Base-by-base conservation (phyloP, 2,797 vertebrate species). In the Pseudopleuronectes americanus region DNA sequence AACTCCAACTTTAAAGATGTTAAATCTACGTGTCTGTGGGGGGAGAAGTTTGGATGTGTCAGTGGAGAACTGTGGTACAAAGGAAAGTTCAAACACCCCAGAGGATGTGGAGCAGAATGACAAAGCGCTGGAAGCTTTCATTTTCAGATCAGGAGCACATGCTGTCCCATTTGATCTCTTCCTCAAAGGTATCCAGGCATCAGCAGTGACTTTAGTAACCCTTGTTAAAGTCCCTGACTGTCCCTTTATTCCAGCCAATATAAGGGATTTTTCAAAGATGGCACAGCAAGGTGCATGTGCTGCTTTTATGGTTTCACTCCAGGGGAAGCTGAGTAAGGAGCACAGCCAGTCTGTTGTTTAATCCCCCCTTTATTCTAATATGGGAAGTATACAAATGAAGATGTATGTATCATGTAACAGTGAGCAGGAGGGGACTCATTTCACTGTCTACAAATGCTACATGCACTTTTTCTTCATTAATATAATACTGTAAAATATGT, bases 181-280 rank as follows among this genome's bases (percentile, higher is more conserved):
- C 52, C 43, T 71, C 63, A 64, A 57, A 79, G 59, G 24, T 76
- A 56, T 70, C 74, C 60, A 68, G 53, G 65, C 73, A 38, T 83
- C 65, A 81, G 76, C 68, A 61, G 13, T 68, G 64, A 64, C 80
- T 83, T 79, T 68, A 77, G 72, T 76, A 80, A 74, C 57, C 62
- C 19, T 14, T 38, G 22, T 28, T 26, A 69, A 68, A 65, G 53
- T 41, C 62, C 68, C 71, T 5, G 51, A 63, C 64, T 66, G 61
- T 72, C 55, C 62, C 61, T 77, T 65, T 70, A 43, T 61, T 36
- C 45, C 28, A 36, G 24, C 24, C 58, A 59, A 58, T 75, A 62
- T 24, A 23, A 58, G 49, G 28, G 52, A 68, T 76, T 74, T 74
- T 75, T 66, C 48, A 65, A 78, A 74, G 14, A 43, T 36, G 66